A percentile compares a stretch with the other conserved stretches of the same genome.
Evolutionary conservation across 2,113 vertebrate species (phyloP).

Genomic region (Oostethus manadensis): DNA sequence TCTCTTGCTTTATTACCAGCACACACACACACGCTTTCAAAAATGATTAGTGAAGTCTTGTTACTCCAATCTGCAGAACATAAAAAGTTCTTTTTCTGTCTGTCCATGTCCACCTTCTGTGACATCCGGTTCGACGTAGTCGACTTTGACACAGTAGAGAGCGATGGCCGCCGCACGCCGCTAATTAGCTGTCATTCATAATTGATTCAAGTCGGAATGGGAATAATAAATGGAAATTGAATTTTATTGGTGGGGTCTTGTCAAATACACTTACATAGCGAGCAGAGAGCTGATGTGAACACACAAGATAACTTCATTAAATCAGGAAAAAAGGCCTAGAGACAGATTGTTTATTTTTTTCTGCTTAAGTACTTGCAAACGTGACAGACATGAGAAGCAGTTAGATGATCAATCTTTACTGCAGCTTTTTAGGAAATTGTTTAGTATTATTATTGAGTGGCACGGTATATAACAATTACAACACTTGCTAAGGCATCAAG

Average conservation of each 20-base stretch:
- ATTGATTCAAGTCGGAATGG: conserved; percentile 62
- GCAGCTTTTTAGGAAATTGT: not conserved
- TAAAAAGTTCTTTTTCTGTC: conserved; percentile 51
- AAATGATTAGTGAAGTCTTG: conserved; percentile 64
- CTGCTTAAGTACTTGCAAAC: not conserved
- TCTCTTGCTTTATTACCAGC: conserved; percentile 62
- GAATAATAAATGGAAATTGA: conserved; percentile 65
- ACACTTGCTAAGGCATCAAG: no score
- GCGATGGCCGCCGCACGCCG: conserved; percentile 36
- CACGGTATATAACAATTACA: no score
- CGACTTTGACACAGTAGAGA: conserved; percentile 49
- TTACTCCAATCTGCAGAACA: conserved; percentile 53
- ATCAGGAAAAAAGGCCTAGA: conserved; percentile 29
- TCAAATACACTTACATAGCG: conserved; percentile 37
- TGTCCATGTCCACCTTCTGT: conserved; percentile 46
- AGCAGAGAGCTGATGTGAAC: conserved; percentile 40
- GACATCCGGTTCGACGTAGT: conserved; percentile 40
- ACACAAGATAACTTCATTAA: conserved; percentile 35
- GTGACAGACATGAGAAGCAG: not conserved
- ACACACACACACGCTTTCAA: conserved; percentile 36
- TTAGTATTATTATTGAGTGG: not conserved
- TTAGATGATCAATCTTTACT: not conserved
- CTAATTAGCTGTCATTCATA: conserved; percentile 71
- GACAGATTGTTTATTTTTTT: not conserved
- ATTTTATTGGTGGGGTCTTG: conserved; percentile 56